Conservation (phyloP, 2,888 invertebrate species). For the Hirtodrosophila confusa region DNA sequence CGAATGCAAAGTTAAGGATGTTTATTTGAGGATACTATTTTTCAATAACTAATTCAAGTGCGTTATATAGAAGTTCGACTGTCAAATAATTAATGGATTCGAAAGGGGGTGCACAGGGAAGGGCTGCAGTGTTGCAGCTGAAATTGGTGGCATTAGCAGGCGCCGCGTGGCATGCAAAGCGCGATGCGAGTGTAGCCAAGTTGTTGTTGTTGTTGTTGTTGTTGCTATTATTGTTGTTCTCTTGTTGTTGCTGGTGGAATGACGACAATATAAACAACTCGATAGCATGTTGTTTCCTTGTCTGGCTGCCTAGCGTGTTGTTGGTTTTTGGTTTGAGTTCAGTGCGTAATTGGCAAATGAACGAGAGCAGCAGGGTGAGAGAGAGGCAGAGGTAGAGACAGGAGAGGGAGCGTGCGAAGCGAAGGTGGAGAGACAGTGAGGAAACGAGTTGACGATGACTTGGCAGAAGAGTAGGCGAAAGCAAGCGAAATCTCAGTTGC, state of each 20-base stretch:
- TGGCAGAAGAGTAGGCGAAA: slow-evolving; percentile 26
- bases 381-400: background rate
- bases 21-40: no score
- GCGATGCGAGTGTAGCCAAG: slow-evolving; percentile 7
- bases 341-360: slow-evolving; percentile 76
- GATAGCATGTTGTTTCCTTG: slow-evolving; percentile 42
- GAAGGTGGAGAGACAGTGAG: background rate
- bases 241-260: slow-evolving; percentile 17
- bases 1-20: no score
- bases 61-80: no score
- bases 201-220: slow-evolving; percentile 4
- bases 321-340: slow-evolving; percentile 26
- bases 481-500: slow-evolving; percentile 66
- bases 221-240: slow-evolving; percentile 25
- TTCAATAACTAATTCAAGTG: no score
- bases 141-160: slow-evolving; percentile 42
- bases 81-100: slow-evolving; percentile 32
- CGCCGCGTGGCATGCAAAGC: slow-evolving; percentile 46
- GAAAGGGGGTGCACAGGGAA: background rate
- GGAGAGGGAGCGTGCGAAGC: background rate
- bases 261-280: slow-evolving; percentile 60
- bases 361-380: slow-evolving; percentile 33
- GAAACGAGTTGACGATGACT: slow-evolving; percentile 33
- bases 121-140: slow-evolving; percentile 19
- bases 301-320: slow-evolving; percentile 27